Evolutionary conservation across 2,113 vertebrate genomes (phyloP), one percentile per base, ranked within the genome.

Genomic region (Lepisosteus oculatus): DNA sequence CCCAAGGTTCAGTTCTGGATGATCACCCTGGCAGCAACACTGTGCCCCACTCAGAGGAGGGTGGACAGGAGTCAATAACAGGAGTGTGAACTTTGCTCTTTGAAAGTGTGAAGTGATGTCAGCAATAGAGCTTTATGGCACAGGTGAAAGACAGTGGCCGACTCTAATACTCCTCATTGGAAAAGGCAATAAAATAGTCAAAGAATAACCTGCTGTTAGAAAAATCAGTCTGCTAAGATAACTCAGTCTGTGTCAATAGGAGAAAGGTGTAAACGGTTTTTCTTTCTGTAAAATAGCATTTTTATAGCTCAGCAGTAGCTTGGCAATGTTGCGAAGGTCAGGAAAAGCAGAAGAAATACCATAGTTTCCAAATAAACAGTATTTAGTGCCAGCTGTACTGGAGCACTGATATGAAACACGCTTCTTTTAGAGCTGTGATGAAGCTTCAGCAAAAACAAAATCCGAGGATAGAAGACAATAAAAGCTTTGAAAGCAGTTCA

Each of bases 81-180:
- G 29, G 66, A 15, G 81, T n/a, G 76, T 86, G 86, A 89, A 92
- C 87, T 90, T 88, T 82, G 84, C 81, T 85, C 81, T 44, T 51
- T 70, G 8, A 29, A 82, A 85, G 90, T 87, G 89, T 87, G 85
- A 90, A 91, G 86, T 89, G 87, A 86, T 90, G 84, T 89, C 86
- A 85, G 84, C 67, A 81, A 85, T 81, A 79, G 75, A 73, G 68
- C 78, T 79, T 82, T 84, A 85, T 73, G 51, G 76, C 75, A 75
- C 74, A 72, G 69, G 76, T 77, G 74, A 73, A 71, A 85, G 78
- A 88, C 81, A 84, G 85, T 84, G 81, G 78, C 74, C 15, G 44
- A 68, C 84, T 84, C 89, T 86, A 88, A 88, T 81, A 80, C 78
- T 76, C 68, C 71, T 71, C 65, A 78, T 84, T 88, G 80, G 79